These are phyloP conservation scores for Atherinomorus stipes DNA, from an alignment of 2,113 vertebrate genomes.

Conservation along the genomic window DNA sequence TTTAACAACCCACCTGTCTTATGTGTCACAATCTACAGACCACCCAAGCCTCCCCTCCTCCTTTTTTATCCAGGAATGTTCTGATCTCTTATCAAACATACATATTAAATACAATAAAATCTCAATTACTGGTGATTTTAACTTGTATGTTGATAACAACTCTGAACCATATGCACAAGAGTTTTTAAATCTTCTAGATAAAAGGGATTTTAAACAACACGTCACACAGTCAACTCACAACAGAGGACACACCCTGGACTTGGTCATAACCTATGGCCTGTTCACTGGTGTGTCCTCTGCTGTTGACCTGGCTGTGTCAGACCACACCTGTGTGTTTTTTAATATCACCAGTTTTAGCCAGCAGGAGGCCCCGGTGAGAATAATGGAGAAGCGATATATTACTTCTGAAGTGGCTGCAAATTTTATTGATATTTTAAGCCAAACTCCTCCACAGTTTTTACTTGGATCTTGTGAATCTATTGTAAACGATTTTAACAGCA, in stretches of 20 bases:
- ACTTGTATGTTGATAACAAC: neutral
- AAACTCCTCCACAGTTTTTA: too few relatives aligned
- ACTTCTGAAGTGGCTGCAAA: neutral
- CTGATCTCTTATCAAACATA: neutral
- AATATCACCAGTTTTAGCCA: neutral
- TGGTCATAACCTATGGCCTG: neutral
- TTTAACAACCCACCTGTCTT: neutral
- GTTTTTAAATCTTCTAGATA: neutral
- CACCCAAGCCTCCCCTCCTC: neutral
- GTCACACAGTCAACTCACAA: neutral
- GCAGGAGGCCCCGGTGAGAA: neutral
- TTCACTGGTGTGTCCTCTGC: neutral
- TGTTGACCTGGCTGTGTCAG: conserved; percentile 8
- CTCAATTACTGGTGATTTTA: neutral
- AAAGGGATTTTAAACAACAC: neutral
- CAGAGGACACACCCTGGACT: neutral
- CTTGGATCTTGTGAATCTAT: too few relatives aligned
- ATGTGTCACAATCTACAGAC: neutral
- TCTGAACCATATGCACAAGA: neutral
- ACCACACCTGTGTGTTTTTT: neutral
- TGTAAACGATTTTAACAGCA: too few relatives aligned
- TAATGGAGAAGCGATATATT: neutral
- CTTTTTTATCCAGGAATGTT: neutral
- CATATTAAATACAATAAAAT: neutral
- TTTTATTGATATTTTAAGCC: too few relatives aligned